Percentiles rank a stretch among this genome's conserved stretches.
These are phyloP conservation scores for Cynopterus brachyotis DNA, from an alignment of 2,113 vertebrate genomes.

Conservation along the genomic window DNA sequence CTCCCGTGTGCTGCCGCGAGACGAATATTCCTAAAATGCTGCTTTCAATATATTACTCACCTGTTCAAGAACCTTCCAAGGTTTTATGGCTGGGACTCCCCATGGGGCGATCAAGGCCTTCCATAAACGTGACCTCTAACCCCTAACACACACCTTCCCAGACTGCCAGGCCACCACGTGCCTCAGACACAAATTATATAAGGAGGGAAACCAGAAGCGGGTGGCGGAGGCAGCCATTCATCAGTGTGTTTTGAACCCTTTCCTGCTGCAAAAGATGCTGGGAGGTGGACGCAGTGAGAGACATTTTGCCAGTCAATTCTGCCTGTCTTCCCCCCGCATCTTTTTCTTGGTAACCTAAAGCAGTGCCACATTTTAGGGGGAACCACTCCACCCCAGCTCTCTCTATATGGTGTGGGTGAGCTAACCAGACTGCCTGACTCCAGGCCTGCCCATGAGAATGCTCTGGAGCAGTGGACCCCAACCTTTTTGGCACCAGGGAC, in stretches of 20 bases:
- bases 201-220: neutral
- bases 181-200: neutral
- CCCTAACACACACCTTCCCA: neutral
- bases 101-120: neutral
- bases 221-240: neutral
- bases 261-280: neutral
- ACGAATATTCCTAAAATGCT: conserved; percentile 33
- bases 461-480: neutral
- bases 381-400: neutral
- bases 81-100: neutral
- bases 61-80: neutral
- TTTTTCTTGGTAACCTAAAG: neutral
- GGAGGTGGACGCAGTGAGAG: neutral
- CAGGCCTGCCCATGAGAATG: neutral
- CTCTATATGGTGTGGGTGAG: neutral
- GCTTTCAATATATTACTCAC: neutral
- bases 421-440: neutral
- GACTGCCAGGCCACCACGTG: neutral
- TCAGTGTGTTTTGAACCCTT: conserved; percentile 60
- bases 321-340: neutral
- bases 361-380: neutral
- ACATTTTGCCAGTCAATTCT: neutral
- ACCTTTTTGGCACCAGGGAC: too few species aligned
- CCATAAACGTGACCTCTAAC: neutral
- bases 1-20: neutral